A percentile compares a stretch with the other conserved stretches of the same genome.
Conservation (phyloP, 2,797 vertebrate genomes). For the Sorex maritimensis region DNA sequence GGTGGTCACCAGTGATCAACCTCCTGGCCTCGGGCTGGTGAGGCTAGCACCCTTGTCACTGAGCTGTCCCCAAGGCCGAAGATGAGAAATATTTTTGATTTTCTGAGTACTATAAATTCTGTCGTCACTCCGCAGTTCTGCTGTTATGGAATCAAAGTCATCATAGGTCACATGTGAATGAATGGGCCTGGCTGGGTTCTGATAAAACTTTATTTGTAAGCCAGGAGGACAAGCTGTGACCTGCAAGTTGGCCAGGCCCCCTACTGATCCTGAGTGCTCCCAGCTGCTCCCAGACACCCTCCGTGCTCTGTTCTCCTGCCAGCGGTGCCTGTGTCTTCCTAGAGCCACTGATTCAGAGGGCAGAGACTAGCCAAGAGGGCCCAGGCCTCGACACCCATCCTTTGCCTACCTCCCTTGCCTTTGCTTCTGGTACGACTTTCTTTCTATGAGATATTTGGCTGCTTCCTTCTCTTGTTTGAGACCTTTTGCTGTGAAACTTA, state of each 20-base stretch:
- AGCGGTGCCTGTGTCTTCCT: not conserved
- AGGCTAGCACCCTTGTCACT: too few species aligned
- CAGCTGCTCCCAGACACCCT: not conserved
- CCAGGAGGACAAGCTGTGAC: not conserved
- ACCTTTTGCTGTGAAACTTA: not conserved
- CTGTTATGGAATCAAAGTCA: not conserved
- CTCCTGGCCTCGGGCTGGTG: too few species aligned
- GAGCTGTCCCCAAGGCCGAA: too few species aligned
- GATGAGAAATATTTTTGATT: too few species aligned
- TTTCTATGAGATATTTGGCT: not conserved
- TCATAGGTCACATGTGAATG: not conserved
- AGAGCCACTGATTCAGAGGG: not conserved
- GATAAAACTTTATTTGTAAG: conserved; percentile 35
- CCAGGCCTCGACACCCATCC: not conserved
- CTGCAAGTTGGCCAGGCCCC: not conserved
- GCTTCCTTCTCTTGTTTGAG: not conserved
- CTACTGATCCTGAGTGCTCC: not conserved
- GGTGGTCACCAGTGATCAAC: too few species aligned
- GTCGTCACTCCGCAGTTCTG: not conserved
- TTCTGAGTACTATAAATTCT: not conserved
- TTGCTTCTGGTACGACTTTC: not conserved
- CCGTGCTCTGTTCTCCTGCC: not conserved
- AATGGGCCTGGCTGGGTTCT: not conserved
- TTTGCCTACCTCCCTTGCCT: not conserved
- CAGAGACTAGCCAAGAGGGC: not conserved